phyloP scores from a whole-genome alignment of 64 coral and sea anemone species.

The Exaiptasia diaphana region DNA sequence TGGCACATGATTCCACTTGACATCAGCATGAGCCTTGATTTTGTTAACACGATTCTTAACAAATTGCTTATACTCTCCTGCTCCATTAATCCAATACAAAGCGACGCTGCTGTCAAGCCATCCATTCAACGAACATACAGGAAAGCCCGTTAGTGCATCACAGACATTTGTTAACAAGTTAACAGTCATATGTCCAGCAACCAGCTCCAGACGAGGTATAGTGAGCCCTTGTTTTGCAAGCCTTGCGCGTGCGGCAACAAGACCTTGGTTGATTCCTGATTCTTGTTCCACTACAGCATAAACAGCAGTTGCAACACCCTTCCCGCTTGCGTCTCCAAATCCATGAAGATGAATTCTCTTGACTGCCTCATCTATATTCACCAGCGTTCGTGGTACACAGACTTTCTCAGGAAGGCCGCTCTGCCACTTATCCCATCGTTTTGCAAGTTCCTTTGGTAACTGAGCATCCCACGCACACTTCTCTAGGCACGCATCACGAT shows the following conservation, averaged over 20 bases:
- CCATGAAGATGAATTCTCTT: slow-evolving; percentile 46
- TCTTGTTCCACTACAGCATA: slow-evolving; percentile 55
- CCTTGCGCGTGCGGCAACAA: slow-evolving; percentile 21
- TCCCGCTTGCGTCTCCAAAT: slow-evolving; percentile 44
- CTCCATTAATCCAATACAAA: slow-evolving; percentile 29
- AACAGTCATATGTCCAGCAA: slow-evolving; percentile 65
- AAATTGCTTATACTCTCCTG: slow-evolving; percentile 48
- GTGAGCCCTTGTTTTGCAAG: slow-evolving; percentile 51
- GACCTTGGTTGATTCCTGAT: slow-evolving; percentile 37
- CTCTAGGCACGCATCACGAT: slow-evolving; percentile 15
- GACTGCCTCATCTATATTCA: slow-evolving; percentile 4
- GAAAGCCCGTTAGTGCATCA: not conserved
- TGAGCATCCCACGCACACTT: slow-evolving; percentile 29
- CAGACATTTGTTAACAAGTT: slow-evolving; percentile 53
- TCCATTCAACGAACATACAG: not conserved
- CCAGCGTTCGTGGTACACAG: not conserved
- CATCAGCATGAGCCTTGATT: slow-evolving; percentile 19
- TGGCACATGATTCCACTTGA: slow-evolving; percentile 38
- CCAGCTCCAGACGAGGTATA: slow-evolving; percentile 52
- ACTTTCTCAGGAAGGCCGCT: slow-evolving; percentile 6
- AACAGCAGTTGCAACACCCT: slow-evolving; percentile 19
- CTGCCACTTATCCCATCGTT: slow-evolving; percentile 37
- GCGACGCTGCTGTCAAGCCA: slow-evolving; percentile 62
- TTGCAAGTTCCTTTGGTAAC: not conserved
- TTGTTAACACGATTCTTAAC: slow-evolving; percentile 37